Evolutionary conservation across 2,113 vertebrate genomes (phyloP).

Genomic region (Strix uralensis): DNA sequence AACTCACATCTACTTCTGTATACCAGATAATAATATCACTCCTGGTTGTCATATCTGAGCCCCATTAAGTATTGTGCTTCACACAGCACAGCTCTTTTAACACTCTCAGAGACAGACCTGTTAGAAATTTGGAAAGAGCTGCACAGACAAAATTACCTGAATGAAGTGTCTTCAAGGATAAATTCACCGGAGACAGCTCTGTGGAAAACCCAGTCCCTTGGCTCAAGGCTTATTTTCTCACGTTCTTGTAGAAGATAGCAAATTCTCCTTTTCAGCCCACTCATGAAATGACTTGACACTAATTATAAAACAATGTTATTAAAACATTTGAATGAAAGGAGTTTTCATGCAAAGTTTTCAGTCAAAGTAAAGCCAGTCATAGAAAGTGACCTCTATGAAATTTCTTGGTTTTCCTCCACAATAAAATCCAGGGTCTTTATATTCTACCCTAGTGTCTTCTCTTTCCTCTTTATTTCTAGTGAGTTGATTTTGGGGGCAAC

Average conservation of each 20-base stretch:
- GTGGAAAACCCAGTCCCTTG: background rate
- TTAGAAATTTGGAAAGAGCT: background rate
- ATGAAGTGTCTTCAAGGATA: background rate
- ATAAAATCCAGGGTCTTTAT: background rate
- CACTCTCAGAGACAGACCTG: background rate
- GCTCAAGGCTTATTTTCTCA: background rate
- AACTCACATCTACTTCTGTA: background rate
- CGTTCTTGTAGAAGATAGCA: background rate
- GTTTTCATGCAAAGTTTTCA: background rate
- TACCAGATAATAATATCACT: background rate
- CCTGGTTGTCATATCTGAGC: background rate
- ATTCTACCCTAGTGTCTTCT: background rate
- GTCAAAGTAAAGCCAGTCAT: background rate
- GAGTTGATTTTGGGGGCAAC: background rate
- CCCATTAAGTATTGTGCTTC: background rate
- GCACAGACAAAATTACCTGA: background rate
- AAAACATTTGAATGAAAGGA: background rate
- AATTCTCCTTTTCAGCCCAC: background rate
- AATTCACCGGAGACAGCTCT: background rate
- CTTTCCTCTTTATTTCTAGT: background rate
- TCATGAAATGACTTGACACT: background rate
- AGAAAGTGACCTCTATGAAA: background rate
- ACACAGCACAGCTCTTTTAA: background rate
- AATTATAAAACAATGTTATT: background rate
- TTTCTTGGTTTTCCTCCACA: background rate